These are phyloP conservation scores for Hetaerina titia DNA, from an alignment of 2,888 invertebrate genomes.

Conservation along the genomic window DNA sequence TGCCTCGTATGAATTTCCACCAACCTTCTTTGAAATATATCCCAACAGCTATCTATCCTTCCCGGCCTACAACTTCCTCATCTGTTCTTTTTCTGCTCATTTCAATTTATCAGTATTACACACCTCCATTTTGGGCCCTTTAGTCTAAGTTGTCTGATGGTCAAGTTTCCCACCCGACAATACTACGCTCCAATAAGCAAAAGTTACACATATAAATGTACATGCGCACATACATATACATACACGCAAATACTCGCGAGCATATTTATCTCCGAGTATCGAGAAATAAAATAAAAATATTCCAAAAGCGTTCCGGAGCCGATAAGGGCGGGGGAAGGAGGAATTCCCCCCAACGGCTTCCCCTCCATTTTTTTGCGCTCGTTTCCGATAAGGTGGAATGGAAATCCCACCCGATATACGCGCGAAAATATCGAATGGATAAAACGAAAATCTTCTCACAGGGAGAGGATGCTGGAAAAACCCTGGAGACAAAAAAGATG, in stretches of 20 bases:
- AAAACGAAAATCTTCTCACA: not conserved
- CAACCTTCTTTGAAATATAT: too few relatives aligned
- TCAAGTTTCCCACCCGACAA: too few relatives aligned
- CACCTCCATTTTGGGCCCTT: too few relatives aligned
- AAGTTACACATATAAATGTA: too few relatives aligned
- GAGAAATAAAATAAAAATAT: not conserved
- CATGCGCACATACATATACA: not conserved
- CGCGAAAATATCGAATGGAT: slow-evolving; percentile 13
- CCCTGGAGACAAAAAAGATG: not conserved
- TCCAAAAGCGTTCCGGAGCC: not conserved
- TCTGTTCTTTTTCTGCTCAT: too few relatives aligned
- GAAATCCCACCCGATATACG: not conserved
- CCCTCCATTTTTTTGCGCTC: not conserved
- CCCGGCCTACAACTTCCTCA: too few relatives aligned
- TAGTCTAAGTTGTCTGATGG: too few relatives aligned
- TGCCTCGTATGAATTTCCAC: too few relatives aligned
- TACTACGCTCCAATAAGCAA: too few relatives aligned
- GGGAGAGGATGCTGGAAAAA: not conserved
- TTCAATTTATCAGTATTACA: too few relatives aligned
- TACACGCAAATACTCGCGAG: not conserved
- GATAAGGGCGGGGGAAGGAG: not conserved
- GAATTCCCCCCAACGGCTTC: not conserved
- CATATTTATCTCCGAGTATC: not conserved
- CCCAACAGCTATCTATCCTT: too few relatives aligned
- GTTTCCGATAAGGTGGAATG: slow-evolving; percentile 39